Evolutionary conservation across 2,888 invertebrate species (phyloP).

Genomic region (Anthrax anthrax): DNA sequence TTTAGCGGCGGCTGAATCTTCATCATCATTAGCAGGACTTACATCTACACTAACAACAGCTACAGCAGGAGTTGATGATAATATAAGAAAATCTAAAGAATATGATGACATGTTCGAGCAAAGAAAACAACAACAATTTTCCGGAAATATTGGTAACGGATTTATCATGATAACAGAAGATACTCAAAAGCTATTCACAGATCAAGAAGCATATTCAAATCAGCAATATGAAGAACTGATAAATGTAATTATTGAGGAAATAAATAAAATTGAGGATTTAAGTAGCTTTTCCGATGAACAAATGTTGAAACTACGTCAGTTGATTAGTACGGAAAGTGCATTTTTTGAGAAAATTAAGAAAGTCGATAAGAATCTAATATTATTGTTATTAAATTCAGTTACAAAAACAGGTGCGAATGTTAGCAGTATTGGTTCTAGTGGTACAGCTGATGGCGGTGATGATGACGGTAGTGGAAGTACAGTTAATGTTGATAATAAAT

Average conservation of each 20-base stretch:
- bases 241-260: conserved; percentile 21
- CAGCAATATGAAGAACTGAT: conserved; percentile 11
- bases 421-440: background rate
- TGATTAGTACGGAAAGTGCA: conserved; percentile 21
- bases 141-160: background rate
- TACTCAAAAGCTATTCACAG: background rate
- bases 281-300: conserved; percentile 19
- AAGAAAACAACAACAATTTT: background rate
- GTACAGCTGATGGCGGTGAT: background rate
- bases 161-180: background rate
- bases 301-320: conserved; percentile 20
- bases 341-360: conserved; percentile 31
- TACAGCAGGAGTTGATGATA: background rate
- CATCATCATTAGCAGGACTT: conserved; percentile 4
- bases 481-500: conserved; percentile 10
- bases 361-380: conserved; percentile 28
- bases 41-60: conserved; percentile 10
- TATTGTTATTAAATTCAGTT: conserved; percentile 27
- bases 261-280: conserved; percentile 26
- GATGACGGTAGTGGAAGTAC: background rate
- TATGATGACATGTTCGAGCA: conserved; percentile 1
- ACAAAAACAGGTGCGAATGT: conserved; percentile 11
- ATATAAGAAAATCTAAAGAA: background rate
- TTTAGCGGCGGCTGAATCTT: conserved; percentile 15
- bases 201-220: background rate